Conservation (phyloP, 2,113 vertebrate species). For the Pithys albifrons region DNA sequence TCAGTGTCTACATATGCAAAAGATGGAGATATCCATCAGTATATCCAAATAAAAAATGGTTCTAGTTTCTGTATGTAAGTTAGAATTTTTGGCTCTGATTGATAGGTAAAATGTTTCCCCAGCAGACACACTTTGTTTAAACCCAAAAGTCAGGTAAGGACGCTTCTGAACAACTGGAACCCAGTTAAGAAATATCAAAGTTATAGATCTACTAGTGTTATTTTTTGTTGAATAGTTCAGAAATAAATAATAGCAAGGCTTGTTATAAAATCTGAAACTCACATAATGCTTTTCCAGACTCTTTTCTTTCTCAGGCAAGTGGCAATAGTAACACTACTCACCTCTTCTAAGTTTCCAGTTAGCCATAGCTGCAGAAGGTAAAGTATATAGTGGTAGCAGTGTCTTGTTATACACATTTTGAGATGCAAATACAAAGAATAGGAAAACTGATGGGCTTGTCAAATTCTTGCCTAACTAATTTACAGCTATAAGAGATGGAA, state of each 20-base stretch:
- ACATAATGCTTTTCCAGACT: not conserved
- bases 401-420: not conserved
- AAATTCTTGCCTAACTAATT: not conserved
- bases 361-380: not conserved
- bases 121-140: not conserved
- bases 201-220: not conserved
- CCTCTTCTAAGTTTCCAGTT: not conserved
- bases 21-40: not conserved
- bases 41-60: not conserved
- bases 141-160: not conserved
- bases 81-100: not conserved
- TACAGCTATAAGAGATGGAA: not conserved
- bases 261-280: conserved; percentile 7
- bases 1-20: not conserved
- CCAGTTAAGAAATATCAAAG: not conserved
- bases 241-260: conserved; percentile 14
- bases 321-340: not conserved
- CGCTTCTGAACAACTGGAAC: not conserved
- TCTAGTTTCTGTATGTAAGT: not conserved
- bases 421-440: not conserved
- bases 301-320: conserved; percentile 21
- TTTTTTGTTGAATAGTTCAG: not conserved
- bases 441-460: not conserved
- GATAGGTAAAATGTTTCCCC: not conserved
- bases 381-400: not conserved